These are phyloP conservation scores for Pollenia labialis DNA, from an alignment of 2,888 invertebrate species.

Conservation along the genomic window DNA sequence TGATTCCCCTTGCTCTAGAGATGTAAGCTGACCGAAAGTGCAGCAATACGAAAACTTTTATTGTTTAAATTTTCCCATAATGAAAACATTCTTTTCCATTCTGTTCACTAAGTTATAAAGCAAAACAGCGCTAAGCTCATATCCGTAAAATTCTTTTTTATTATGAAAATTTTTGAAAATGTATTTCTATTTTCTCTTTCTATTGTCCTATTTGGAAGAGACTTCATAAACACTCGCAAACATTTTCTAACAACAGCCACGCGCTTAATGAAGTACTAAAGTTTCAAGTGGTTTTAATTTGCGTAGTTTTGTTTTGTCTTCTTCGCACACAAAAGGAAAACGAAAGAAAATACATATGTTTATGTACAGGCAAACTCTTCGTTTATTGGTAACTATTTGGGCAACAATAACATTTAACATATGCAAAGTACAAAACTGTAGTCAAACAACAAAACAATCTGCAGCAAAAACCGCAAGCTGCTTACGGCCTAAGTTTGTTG, in stretches of 20 bases:
- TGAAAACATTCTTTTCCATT: slow-evolving; percentile 26
- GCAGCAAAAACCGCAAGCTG: slow-evolving; percentile 12
- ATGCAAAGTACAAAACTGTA: slow-evolving; percentile 56
- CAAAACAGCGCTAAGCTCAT: slow-evolving; percentile 55
- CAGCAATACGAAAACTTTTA: too few relatives aligned
- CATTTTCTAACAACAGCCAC: slow-evolving; percentile 72
- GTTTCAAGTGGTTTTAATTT: slow-evolving; percentile 73
- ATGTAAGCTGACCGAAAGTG: too few relatives aligned
- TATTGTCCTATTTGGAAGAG: slow-evolving; percentile 17
- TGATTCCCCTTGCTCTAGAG: too few relatives aligned
- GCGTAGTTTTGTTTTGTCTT: slow-evolving; percentile 12
- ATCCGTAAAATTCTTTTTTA: slow-evolving; percentile 54
- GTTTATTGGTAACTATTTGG: slow-evolving; percentile 51
- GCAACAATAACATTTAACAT: slow-evolving; percentile 63
- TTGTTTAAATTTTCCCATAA: neutral
- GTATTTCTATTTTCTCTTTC: slow-evolving; percentile 41
- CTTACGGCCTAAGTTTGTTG: neutral
- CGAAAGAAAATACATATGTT: neutral
- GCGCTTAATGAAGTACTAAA: slow-evolving; percentile 80
- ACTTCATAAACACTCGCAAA: neutral
- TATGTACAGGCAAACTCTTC: slow-evolving; percentile 13
- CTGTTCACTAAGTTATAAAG: slow-evolving; percentile 15
- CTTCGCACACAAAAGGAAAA: slow-evolving; percentile 5
- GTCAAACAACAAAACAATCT: slow-evolving; percentile 25
- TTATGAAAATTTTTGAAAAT: slow-evolving; percentile 31